These are phyloP conservation scores for Rhamnusium bicolor DNA, from an alignment of 2,888 invertebrate genomes.

Conservation along the genomic window DNA sequence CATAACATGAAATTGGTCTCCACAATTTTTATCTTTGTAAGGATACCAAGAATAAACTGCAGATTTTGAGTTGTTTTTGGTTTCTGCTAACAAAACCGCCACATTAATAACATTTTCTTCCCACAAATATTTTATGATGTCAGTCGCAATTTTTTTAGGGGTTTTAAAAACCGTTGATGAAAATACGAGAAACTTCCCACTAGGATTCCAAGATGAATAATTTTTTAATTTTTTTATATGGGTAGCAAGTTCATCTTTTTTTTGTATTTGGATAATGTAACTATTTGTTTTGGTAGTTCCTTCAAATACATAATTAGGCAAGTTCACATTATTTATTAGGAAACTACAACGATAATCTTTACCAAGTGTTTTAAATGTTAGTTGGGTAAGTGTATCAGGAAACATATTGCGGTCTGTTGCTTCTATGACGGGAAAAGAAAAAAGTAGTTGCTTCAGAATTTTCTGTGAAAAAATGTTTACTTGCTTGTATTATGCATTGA, in stretches of 20 bases:
- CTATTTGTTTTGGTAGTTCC: too few species aligned
- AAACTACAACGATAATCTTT: too few species aligned
- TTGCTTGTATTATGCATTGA: slow-evolving; percentile 33
- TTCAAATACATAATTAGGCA: too few species aligned
- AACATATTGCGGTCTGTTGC: not conserved
- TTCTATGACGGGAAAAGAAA: not conserved
- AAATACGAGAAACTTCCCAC: slow-evolving; percentile 20
- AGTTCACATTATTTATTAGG: too few species aligned
- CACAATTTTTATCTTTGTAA: not conserved
- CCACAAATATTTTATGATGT: slow-evolving; percentile 21
- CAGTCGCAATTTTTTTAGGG: not conserved
- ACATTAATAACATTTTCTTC: slow-evolving; percentile 29
- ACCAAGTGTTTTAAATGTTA: slow-evolving; percentile 10
- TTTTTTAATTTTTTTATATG: slow-evolving; percentile 22
- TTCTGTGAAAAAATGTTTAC: slow-evolving; percentile 22
- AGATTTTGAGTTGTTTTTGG: slow-evolving; percentile 10
- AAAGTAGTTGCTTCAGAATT: slow-evolving; percentile 28
- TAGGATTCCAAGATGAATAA: not conserved
- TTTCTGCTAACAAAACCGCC: slow-evolving; percentile 25
- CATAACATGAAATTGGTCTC: not conserved
- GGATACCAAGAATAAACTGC: slow-evolving; percentile 33
- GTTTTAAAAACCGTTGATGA: slow-evolving; percentile 15
- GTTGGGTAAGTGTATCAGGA: not conserved
- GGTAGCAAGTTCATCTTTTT: too few species aligned
- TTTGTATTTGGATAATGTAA: too few species aligned